Base-by-base conservation (phyloP, 2,113 vertebrate species). In the Malaclemys terrapin region DNA sequence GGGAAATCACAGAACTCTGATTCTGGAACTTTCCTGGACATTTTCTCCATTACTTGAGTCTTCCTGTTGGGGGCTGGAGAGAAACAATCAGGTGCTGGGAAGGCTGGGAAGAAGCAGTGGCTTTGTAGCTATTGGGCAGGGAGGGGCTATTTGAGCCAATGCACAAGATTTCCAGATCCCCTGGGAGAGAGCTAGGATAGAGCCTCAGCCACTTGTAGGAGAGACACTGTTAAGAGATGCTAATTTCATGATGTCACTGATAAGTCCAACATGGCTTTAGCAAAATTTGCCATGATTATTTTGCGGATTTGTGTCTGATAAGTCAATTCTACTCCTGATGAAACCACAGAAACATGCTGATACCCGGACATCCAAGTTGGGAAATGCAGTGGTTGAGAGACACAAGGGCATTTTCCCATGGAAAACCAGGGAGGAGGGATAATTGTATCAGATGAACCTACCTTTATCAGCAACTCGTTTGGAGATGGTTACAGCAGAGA, bases 401-500 rank as follows among this genome's bases (percentile, higher is more conserved):
- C 2, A 29, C 69, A 13, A 80, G 16, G 88, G 84, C 54, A 91
- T 80, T 88, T 20, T 6, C 1, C 10, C 52, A 24, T 17, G 22
- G 13, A 80, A 42, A 42, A 2, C 10, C 13, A 2, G 4, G 8
- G 52, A 52, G 80, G 62, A 81, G 52, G 7, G 82, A 4, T 4
- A 52, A 38, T 27, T 5, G 7, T n/a, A 11, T 87, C 24, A 24
- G 1, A 0, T 69, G 84, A 95, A 90, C 11, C 79, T 42, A 84
- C 35, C 17, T 86, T 91, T 88, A 62, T 53, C 69, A 88, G 42
- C 38, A 91, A 20, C 17, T 90, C 2, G 76, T 82, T 56, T 53
- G 78, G 27, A 94, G 89, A 81, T 42, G 20, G 80, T 20, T n/a
- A 84, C 53, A 93, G 42, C 27, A 93, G 57, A 93, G 91, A 88